Conservation (phyloP, 64 coral and sea anemone species). For the Porites lutea region DNA sequence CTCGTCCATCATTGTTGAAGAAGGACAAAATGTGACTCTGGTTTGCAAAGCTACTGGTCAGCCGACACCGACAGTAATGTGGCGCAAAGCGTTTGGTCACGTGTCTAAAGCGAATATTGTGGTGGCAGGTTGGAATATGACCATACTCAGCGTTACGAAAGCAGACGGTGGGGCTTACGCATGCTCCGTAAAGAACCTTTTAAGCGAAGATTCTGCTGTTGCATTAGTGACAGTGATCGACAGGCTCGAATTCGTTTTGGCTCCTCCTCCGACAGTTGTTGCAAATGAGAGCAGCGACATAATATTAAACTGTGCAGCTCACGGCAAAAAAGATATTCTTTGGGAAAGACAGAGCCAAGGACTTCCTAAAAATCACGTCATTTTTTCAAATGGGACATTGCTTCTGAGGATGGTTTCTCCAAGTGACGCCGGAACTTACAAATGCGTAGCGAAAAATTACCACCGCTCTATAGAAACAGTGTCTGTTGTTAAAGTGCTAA, state of each 20-base stretch:
- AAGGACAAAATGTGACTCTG: not conserved
- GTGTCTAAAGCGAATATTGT: not conserved
- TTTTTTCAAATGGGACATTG: conserved; percentile 7
- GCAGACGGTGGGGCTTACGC: conserved; percentile 32
- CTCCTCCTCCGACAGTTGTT: not conserved
- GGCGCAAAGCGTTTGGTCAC: conserved; percentile 28
- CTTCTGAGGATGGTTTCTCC: not conserved
- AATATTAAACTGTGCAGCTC: not conserved
- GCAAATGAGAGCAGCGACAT: not conserved
- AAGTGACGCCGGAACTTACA: conserved; percentile 10
- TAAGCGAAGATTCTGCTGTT: not conserved
- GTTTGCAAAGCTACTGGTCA: conserved; percentile 22
- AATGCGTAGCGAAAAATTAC: conserved; percentile 13
- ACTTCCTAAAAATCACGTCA: conserved; percentile 5
- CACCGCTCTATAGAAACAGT: not conserved
- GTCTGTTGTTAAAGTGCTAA: not conserved
- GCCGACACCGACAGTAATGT: conserved; percentile 34
- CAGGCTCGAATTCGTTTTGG: conserved; percentile 2
- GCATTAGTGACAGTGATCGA: conserved; percentile 23
- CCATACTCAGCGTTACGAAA: conserved; percentile 1
- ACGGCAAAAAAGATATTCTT: not conserved
- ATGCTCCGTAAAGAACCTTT: conserved; percentile 20
- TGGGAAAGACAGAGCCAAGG: conserved; percentile 2
- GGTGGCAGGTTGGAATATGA: not conserved
- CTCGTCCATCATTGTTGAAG: conserved; percentile 24